A percentile compares a stretch with the other conserved stretches of the same genome.
These are phyloP conservation scores for Oreochromis tanganicae DNA, from an alignment of 2,113 vertebrate species.

Conservation along the genomic window DNA sequence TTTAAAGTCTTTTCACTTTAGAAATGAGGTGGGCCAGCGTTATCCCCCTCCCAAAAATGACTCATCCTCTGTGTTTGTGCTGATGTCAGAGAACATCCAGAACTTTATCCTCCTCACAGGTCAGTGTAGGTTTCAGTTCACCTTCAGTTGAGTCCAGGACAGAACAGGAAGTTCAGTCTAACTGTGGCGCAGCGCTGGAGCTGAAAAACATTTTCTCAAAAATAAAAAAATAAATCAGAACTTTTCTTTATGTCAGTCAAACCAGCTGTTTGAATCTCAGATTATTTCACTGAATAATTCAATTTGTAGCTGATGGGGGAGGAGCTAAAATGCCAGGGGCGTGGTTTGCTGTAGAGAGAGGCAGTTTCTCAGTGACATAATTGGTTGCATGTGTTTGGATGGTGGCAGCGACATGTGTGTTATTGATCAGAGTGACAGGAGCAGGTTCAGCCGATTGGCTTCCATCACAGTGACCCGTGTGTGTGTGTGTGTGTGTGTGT, in stretches of 20 bases:
- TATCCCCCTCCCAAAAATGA: neutral
- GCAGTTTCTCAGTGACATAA: neutral
- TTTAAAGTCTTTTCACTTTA: neutral
- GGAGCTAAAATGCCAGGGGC: neutral
- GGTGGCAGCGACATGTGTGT: neutral
- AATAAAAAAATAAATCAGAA: neutral
- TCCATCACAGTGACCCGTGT: neutral
- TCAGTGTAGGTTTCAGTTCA: neutral
- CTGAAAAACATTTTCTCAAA: neutral
- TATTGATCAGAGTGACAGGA: slow-evolving; percentile 7
- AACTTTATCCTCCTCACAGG: neutral
- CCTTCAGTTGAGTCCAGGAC: neutral
- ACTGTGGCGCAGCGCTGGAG: neutral
- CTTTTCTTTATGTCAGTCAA: neutral
- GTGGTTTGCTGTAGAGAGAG: neutral
- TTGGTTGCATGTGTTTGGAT: neutral
- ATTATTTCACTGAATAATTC: neutral
- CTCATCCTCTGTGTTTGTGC: neutral
- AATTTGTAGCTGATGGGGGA: neutral
- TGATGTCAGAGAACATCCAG: neutral
- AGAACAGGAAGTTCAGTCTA: neutral
- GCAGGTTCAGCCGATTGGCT: neutral
- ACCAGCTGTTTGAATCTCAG: neutral
- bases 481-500: neutral
- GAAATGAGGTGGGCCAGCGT: neutral